Evolutionary conservation across 2,888 invertebrate species (phyloP).

Genomic region (Eubasilissa splendida): DNA sequence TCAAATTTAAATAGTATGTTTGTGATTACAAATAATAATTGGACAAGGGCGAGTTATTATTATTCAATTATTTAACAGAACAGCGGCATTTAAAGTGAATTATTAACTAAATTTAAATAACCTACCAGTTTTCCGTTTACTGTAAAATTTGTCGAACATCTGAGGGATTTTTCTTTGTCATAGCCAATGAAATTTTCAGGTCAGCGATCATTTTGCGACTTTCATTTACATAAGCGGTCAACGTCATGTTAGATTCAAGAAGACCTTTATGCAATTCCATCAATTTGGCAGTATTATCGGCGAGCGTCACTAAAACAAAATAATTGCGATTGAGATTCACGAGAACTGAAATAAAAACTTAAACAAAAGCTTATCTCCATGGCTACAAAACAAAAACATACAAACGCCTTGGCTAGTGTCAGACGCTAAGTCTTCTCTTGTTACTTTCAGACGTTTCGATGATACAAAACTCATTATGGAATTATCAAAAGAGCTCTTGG

Average conservation of each 20-base stretch:
- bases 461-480: constrained; percentile 50
- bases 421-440: constrained; percentile 45
- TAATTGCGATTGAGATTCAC: constrained; percentile 8
- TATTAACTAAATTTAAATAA: constrained; percentile 1
- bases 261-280: constrained; percentile 66
- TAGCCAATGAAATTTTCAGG: constrained; percentile 65
- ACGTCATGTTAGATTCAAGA: constrained; percentile 69
- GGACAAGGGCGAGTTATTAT: not conserved
- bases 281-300: constrained; percentile 65
- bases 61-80: not conserved
- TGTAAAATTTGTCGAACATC: constrained; percentile 62
- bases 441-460: constrained; percentile 39
- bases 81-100: not conserved
- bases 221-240: constrained; percentile 68
- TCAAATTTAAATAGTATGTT: too few species aligned
- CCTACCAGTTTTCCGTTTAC: constrained; percentile 42
- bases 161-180: constrained; percentile 65
- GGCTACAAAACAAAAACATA: constrained; percentile 53
- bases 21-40: too few species aligned
- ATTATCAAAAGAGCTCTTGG: constrained; percentile 4
- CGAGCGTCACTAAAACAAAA: constrained; percentile 68
- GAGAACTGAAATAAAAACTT: constrained; percentile 23
- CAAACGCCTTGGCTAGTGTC: constrained; percentile 48
- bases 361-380: constrained; percentile 39
- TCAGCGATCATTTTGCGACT: constrained; percentile 65